phyloP scores from a whole-genome alignment of 2,888 invertebrate species.

The Marronus borbonicus region DNA sequence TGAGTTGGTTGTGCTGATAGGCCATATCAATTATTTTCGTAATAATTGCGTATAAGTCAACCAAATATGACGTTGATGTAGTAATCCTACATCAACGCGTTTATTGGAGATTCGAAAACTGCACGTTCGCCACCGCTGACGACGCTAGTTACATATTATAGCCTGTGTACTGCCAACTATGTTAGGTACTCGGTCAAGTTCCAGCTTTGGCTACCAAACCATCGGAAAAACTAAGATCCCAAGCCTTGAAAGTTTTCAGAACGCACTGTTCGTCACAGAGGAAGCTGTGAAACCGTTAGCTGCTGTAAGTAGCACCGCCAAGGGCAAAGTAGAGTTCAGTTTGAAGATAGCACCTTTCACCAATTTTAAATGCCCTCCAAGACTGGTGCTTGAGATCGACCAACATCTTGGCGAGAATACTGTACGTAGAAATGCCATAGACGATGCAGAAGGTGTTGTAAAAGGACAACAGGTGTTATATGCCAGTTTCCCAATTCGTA shows the following conservation, averaged over 20 bases:
- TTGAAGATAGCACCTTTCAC: conserved; percentile 88
- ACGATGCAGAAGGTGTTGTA: conserved; percentile 92
- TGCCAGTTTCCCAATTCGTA: conserved; percentile 90
- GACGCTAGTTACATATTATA: conserved; percentile 46
- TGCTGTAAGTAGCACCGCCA: conserved; percentile 68
- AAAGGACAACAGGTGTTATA: conserved; percentile 87
- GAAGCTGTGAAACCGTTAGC: conserved; percentile 61
- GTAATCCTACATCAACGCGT: no score
- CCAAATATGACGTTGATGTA: no score
- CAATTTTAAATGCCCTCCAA: conserved; percentile 94
- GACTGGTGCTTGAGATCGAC: conserved; percentile 87
- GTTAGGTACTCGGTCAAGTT: conserved; percentile 77
- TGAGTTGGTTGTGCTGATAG: no score
- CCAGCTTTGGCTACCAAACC: conserved; percentile 76
- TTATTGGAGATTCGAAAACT: no score
- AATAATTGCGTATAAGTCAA: no score
- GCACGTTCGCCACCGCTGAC: no score
- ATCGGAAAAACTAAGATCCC: conserved; percentile 74
- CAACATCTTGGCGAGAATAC: conserved; percentile 80
- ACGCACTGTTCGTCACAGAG: conserved; percentile 64
- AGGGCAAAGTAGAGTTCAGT: conserved; percentile 92
- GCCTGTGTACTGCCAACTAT: conserved; percentile 68
- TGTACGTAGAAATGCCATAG: conserved; percentile 95
- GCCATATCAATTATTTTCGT: no score
- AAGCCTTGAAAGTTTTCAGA: conserved; percentile 75